phyloP scores from a whole-genome alignment of 2,888 invertebrate species.

The Mesorhabditis spiculigera region DNA sequence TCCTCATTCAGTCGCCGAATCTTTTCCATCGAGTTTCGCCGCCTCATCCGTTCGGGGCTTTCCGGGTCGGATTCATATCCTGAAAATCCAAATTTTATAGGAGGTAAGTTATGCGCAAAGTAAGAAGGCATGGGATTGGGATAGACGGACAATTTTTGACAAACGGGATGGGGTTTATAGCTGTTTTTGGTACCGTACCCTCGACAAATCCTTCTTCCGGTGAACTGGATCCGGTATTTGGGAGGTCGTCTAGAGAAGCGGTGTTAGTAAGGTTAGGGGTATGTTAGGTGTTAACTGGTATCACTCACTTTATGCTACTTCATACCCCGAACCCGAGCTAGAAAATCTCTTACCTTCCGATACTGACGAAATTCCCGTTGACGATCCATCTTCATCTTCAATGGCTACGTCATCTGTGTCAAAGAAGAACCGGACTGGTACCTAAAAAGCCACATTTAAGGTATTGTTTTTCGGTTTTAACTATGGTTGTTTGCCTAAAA shows the following conservation, averaged over 20 bases:
- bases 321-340: no score
- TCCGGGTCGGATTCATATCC: conserved; percentile 3
- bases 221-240: not conserved
- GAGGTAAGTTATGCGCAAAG: not conserved
- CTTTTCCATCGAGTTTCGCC: conserved; percentile 1
- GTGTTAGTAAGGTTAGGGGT: not conserved
- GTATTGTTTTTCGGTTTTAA: no score
- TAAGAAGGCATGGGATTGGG: no score
- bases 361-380: not conserved
- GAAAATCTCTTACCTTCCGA: not conserved
- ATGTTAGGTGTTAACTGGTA: no score
- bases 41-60: not conserved
- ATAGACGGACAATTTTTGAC: no score
- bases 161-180: no score
- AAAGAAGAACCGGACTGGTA: not conserved
- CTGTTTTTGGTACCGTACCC: not conserved
- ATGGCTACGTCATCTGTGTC: not conserved
- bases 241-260: not conserved
- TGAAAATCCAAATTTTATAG: not conserved
- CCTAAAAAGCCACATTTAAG: not conserved
- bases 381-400: not conserved
- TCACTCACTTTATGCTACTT: no score
- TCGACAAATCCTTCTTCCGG: conserved; percentile 4
- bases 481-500: no score
- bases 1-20: not conserved